These are phyloP conservation scores for Ceyx cyanopectus DNA, from an alignment of 2,113 vertebrate species.

Conservation along the genomic window DNA sequence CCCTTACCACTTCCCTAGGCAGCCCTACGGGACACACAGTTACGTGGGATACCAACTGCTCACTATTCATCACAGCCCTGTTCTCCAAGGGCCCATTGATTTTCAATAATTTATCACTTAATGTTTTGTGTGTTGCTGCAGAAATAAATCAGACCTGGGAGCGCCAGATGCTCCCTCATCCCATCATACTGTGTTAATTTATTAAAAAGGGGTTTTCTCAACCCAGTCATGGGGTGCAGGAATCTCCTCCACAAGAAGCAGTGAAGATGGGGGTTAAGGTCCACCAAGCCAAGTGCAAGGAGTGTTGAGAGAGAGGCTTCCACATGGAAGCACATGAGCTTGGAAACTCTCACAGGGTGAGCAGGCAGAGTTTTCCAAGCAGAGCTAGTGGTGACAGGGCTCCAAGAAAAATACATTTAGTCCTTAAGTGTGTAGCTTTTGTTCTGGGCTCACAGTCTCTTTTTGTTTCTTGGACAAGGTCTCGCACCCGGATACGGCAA, in stretches of 20 bases:
- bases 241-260: constrained; percentile 37
- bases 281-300: constrained; percentile 12
- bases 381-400: background rate
- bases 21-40: constrained; percentile 18
- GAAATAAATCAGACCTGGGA: constrained; percentile 71
- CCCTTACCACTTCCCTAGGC: constrained; percentile 21
- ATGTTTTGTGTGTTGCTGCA: constrained; percentile 53
- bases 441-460: constrained; percentile 39
- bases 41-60: constrained; percentile 64
- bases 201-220: constrained; percentile 48
- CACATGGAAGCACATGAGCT: constrained; percentile 22
- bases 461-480: constrained; percentile 64
- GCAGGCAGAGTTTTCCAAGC: constrained; percentile 49
- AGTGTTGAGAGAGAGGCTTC: background rate
- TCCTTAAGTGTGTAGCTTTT: constrained; percentile 44
- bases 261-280: constrained; percentile 19
- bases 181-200: constrained; percentile 60
- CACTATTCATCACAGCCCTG: constrained; percentile 38
- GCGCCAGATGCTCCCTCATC: constrained; percentile 56
- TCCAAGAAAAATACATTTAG: constrained; percentile 72
- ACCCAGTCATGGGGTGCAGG: constrained; percentile 29
- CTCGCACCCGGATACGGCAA: constrained; percentile 53
- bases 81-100: constrained; percentile 48
- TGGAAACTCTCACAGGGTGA: constrained; percentile 26
- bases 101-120: constrained; percentile 68